These are phyloP conservation scores for Sander vitreus DNA, from an alignment of 2,113 vertebrate genomes.

Conservation along the genomic window DNA sequence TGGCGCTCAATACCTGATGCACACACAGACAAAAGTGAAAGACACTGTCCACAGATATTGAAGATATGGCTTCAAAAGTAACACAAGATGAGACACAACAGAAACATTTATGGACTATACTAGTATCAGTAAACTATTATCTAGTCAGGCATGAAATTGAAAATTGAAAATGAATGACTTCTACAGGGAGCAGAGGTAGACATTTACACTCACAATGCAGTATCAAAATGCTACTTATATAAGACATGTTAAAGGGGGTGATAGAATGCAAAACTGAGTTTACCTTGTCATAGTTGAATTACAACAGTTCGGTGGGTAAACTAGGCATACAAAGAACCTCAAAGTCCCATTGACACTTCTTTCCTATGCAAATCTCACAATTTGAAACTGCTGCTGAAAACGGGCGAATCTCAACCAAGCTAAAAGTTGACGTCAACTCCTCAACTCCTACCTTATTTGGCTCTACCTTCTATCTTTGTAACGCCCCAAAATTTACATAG, in stretches of 20 bases:
- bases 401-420: too few relatives aligned
- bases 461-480: too few relatives aligned
- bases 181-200: neutral
- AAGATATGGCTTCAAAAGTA: neutral
- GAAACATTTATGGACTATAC: neutral
- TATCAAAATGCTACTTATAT: neutral
- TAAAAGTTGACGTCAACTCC: too few relatives aligned
- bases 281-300: too few relatives aligned
- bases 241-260: neutral
- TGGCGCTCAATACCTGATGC: slow-evolving; percentile 80
- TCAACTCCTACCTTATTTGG: too few relatives aligned
- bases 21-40: slow-evolving; percentile 1
- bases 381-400: too few relatives aligned
- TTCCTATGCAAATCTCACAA: too few relatives aligned
- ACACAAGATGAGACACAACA: neutral
- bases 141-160: neutral
- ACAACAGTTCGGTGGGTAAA: too few relatives aligned
- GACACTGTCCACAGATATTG: neutral
- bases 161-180: neutral
- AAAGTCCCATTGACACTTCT: too few relatives aligned
- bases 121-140: neutral
- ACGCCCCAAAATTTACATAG: too few relatives aligned
- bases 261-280: too few relatives aligned
- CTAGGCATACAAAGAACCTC: too few relatives aligned
- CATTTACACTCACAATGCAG: neutral